Evolutionary conservation across 1,140 invertebrate species (phyloP).

Genomic region (Eueides isabella): DNA sequence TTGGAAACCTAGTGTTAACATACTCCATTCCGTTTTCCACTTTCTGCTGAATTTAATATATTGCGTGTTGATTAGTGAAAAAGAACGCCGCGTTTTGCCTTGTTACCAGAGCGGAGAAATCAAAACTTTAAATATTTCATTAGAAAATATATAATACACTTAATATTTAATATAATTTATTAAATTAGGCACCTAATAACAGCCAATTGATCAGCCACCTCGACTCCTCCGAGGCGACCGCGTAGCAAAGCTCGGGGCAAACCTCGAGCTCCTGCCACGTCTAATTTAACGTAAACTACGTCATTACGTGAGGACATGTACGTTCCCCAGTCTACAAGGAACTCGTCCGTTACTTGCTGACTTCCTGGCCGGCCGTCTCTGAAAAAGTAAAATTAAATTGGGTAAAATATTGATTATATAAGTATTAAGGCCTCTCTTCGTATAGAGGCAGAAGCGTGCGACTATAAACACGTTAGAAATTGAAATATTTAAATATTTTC

Average conservation of each 20-base stretch:
- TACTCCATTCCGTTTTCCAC: too few relatives aligned
- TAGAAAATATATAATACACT: too few relatives aligned
- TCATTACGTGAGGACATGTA: constrained; percentile 96
- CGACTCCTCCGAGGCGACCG: constrained; percentile 90
- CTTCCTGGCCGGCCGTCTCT: constrained; percentile 95
- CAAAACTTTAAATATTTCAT: too few relatives aligned
- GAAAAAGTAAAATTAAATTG: constrained; percentile 47
- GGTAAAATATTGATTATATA: background rate
- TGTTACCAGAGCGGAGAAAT: too few relatives aligned
- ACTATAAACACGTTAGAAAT: too few relatives aligned
- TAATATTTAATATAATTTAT: background rate
- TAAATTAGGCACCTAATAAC: constrained; percentile 86
- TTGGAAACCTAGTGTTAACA: too few relatives aligned
- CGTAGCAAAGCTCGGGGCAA: constrained; percentile 91
- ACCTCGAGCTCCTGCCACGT: constrained; percentile 92
- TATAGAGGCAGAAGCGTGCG: too few relatives aligned
- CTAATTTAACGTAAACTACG: constrained; percentile 94
- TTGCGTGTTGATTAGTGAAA: too few relatives aligned
- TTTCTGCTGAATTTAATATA: too few relatives aligned
- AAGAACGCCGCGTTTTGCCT: too few relatives aligned
- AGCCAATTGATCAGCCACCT: constrained; percentile 94
- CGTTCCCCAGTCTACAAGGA: constrained; percentile 93
- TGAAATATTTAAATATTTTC: too few relatives aligned
- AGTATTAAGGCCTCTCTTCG: too few relatives aligned
- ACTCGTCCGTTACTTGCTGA: constrained; percentile 93